Evolutionary conservation across 2,888 invertebrate species (phyloP).

Genomic region (Ceriagrion tenellum): DNA sequence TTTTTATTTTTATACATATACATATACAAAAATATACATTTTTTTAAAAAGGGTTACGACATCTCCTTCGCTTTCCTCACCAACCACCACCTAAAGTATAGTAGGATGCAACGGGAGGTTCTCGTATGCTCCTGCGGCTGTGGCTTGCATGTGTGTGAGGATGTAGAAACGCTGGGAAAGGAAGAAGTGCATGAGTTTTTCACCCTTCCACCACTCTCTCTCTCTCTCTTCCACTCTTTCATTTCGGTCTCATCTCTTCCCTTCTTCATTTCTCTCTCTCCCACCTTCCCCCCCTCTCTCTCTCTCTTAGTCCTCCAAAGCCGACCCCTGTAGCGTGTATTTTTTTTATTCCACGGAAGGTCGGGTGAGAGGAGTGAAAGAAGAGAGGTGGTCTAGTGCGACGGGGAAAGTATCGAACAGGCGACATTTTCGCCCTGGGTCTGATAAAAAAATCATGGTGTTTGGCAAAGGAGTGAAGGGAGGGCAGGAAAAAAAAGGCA

Average conservation of each 20-base stretch:
- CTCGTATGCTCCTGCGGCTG: neutral
- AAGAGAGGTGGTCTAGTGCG: neutral
- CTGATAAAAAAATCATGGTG: conserved; percentile 35
- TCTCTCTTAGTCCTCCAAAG: neutral
- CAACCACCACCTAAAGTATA: too few species aligned
- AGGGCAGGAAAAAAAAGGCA: too few species aligned
- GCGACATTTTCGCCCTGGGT: conserved; percentile 18
- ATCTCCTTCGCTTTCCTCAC: neutral
- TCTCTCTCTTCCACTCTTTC: neutral
- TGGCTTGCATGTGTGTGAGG: neutral
- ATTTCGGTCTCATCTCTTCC: neutral
- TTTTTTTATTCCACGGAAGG: conserved; percentile 10
- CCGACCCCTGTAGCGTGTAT: neutral
- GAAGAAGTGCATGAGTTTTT: neutral
- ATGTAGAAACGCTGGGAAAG: neutral
- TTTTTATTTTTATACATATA: neutral
- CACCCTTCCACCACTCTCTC: neutral
- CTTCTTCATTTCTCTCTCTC: neutral
- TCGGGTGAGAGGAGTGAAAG: neutral
- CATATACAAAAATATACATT: too few species aligned
- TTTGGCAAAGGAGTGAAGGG: neutral
- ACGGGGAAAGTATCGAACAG: conserved; percentile 14
- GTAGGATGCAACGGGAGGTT: neutral
- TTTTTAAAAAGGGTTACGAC: neutral
- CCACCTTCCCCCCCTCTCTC: neutral